These are phyloP conservation scores for Axea sp. DNA, from an alignment of 2,888 invertebrate species.

Conservation along the genomic window DNA sequence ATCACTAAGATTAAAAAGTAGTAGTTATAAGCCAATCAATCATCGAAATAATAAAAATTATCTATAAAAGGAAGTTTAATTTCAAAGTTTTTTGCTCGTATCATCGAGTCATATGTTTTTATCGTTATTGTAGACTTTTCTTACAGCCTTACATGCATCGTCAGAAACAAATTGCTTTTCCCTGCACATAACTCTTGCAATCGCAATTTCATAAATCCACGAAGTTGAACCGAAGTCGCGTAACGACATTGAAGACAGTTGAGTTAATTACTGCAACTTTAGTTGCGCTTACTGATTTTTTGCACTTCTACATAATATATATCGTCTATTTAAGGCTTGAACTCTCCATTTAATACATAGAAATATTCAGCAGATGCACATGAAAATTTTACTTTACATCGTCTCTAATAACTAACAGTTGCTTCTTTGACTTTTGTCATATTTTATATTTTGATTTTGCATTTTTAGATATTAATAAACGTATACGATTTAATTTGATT, in stretches of 20 bases:
- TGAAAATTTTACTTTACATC: constrained; percentile 64
- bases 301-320: constrained; percentile 20
- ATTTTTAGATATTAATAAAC: constrained; percentile 21
- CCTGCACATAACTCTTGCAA: constrained; percentile 65
- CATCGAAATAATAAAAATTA: neutral
- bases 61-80: constrained; percentile 43
- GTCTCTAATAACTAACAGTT: constrained; percentile 65
- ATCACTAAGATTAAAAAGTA: neutral
- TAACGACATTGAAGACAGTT: constrained; percentile 25
- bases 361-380: too few species aligned
- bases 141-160: constrained; percentile 47
- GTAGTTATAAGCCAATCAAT: neutral
- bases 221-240: constrained; percentile 50
- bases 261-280: constrained; percentile 42
- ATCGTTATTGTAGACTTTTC: constrained; percentile 51
- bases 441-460: constrained; percentile 45
- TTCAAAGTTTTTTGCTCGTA: constrained; percentile 7
- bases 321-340: too few species aligned
- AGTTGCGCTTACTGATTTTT: constrained; percentile 20
- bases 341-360: too few species aligned
- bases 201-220: constrained; percentile 74
- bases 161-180: constrained; percentile 68
- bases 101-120: constrained; percentile 26
- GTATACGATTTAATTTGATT: constrained; percentile 18
- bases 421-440: constrained; percentile 55